Base-by-base conservation (phyloP, 2,888 invertebrate genomes). In the Polyommatus icarus region DNA sequence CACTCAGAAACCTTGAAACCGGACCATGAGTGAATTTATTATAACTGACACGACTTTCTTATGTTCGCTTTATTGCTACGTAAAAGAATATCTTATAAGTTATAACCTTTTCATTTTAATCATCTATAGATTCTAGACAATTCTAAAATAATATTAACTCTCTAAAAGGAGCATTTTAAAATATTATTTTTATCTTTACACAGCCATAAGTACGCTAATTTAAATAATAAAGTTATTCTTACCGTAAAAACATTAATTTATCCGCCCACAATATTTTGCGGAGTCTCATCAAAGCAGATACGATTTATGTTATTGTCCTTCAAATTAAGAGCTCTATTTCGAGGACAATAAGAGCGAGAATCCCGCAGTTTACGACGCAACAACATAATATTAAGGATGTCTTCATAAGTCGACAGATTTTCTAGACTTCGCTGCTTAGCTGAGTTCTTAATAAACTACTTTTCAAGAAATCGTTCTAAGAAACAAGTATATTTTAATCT, bases 381-480 rank as follows among this genome's bases (percentile, higher is more conserved):
- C 54, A 54, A 75, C 75, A 29, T 75, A 1, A 32, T 75, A 75
- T 75, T 75, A 75, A 75, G 54, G 50, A 54, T 75, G 75, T 75
- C 54, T 50, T 54, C n/a, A 75, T 54, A 54, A 75, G 50, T 54
- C 54, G 75, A 75, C 50, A 54, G 75, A 75, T 54, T 75, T 50
- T 54, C 75, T 29, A 54, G 75, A 54, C 75, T 29, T 75, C 18
- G 75, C 54, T 24, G 15, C 50, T 75, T 54, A 50, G 75, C 75
- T 15, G 50, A 75, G 75, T 75, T 75, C 29, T 75, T 54, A 54
- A 75, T 75, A 75, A 75, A 75, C 54, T 54, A 75, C 75, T 75
- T 75, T 54, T 29, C 50, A 75, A 54, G 75, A 29, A 75, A 75
- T 75, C 29, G 75, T 54, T 24, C 54, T 75, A 54, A 75, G 20